Evolutionary conservation across 30 jellyfish, hydroid and myxozoan species (phyloP).

Genomic region (Nemopilema nomurai): DNA sequence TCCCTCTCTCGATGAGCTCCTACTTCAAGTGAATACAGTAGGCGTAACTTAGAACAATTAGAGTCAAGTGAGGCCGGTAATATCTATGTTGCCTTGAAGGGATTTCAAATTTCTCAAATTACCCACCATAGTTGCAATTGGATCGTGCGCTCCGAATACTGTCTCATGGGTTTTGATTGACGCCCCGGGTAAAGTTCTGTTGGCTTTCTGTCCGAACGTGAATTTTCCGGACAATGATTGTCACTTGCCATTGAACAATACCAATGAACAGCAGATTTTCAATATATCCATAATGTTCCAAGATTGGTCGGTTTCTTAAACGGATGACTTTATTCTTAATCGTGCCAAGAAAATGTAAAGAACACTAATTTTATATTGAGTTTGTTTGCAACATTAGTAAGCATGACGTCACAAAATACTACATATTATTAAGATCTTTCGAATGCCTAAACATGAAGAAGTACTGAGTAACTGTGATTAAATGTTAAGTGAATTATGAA

Average conservation of each 20-base stretch:
- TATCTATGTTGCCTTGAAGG: slow-evolving; percentile 44
- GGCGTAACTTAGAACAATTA: slow-evolving; percentile 62
- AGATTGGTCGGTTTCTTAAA: too few species aligned
- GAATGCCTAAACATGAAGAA: too few species aligned
- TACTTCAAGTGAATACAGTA: slow-evolving; percentile 53
- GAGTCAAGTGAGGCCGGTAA: slow-evolving; percentile 78
- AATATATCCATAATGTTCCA: too few species aligned
- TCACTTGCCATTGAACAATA: neutral
- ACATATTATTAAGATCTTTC: too few species aligned
- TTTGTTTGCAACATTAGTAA: too few species aligned
- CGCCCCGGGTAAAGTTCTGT: neutral
- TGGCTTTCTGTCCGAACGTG: neutral
- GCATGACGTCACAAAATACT: too few species aligned
- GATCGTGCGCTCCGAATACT: neutral
- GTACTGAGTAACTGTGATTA: too few species aligned
- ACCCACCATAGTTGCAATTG: slow-evolving; percentile 14
- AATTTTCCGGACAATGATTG: neutral
- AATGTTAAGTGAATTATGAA: too few species aligned
- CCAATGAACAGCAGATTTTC: neutral
- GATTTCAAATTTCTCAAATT: slow-evolving; percentile 52
- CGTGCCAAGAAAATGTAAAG: too few species aligned
- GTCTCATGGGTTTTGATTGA: neutral
- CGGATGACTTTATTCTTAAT: too few species aligned
- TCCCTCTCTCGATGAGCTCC: slow-evolving; percentile 64
- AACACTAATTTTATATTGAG: too few species aligned